Conservation (phyloP, 2,113 vertebrate species). For the Malurus melanocephalus region DNA sequence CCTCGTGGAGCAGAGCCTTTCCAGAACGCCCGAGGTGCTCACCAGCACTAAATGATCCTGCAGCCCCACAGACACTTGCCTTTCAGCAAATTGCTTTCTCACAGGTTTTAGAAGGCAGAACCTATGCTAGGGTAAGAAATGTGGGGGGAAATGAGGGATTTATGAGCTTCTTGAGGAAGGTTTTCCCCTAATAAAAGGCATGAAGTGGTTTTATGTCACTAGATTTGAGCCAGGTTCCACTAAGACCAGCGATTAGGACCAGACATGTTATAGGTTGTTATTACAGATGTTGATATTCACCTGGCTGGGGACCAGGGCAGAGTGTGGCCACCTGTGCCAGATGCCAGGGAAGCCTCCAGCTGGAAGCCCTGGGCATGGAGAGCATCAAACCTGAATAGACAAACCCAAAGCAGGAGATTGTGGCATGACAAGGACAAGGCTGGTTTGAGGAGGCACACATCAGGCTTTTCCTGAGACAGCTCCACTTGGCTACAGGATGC, state of each 20-base stretch:
- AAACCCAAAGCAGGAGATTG: not conserved
- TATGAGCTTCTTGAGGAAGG: not conserved
- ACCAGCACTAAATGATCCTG: not conserved
- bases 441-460: not conserved
- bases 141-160: not conserved
- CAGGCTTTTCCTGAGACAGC: not conserved
- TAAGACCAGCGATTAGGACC: not conserved
- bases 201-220: not conserved
- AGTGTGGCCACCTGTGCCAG: not conserved
- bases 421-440: not conserved
- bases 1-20: slow-evolving; percentile 42
- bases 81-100: slow-evolving; percentile 52
- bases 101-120: slow-evolving; percentile 11
- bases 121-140: not conserved
- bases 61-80: slow-evolving; percentile 28
- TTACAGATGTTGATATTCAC: not conserved
- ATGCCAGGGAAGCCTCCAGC: not conserved
- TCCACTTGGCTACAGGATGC: not conserved
- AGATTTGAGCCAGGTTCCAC: not conserved
- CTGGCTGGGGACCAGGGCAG: not conserved
- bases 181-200: not conserved
- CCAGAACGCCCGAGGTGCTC: slow-evolving; percentile 66
- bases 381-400: not conserved
- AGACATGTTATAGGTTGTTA: not conserved
- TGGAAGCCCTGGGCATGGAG: not conserved